phyloP scores from a whole-genome alignment of 2,113 vertebrate genomes.

The Suncus etruscus region DNA sequence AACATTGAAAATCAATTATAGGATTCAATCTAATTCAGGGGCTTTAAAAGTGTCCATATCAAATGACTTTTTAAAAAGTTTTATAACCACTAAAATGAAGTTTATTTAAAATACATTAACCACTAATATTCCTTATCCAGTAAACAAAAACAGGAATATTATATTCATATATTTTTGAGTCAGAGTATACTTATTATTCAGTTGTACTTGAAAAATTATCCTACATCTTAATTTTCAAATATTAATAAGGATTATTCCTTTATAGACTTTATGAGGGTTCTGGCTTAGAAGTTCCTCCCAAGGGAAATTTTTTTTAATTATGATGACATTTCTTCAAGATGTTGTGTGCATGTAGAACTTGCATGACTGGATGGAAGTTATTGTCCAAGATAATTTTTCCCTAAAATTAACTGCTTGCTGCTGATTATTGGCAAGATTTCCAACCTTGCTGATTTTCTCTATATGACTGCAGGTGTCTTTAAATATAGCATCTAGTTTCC shows the following conservation, averaged over 20 bases:
- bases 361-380: neutral
- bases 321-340: neutral
- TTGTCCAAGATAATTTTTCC: neutral
- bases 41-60: conserved; percentile 11
- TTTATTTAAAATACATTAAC: neutral
- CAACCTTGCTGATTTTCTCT: neutral
- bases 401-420: neutral
- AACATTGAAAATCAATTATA: neutral
- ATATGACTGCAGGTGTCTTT: neutral
- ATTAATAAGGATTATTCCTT: neutral
- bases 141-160: neutral
- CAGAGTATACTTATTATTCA: neutral
- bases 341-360: neutral
- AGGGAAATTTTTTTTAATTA: neutral
- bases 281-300: neutral
- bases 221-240: neutral
- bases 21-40: neutral
- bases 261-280: neutral
- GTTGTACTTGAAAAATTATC: neutral
- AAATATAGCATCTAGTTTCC: neutral
- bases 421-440: neutral
- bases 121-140: neutral
- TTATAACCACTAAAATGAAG: neutral
- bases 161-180: neutral
- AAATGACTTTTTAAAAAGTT: neutral